Percentiles rank a stretch among this genome's conserved stretches.
Conservation (phyloP, 2,113 vertebrate genomes). For the Ammodramus savannarum region DNA sequence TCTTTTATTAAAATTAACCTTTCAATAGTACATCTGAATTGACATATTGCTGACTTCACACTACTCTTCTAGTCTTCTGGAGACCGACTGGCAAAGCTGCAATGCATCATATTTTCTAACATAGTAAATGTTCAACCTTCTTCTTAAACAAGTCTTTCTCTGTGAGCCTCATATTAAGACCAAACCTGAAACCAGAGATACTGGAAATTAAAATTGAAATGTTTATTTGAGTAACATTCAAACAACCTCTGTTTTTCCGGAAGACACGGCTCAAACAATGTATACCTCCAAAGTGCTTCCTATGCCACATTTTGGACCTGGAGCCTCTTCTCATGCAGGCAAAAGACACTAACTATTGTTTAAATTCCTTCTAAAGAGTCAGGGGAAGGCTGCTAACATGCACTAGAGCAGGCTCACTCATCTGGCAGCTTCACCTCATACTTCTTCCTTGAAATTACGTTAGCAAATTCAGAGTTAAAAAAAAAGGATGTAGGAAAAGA, state of each 20-base stretch:
- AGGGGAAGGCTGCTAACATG: neutral
- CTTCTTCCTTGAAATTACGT: neutral
- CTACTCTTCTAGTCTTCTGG: neutral
- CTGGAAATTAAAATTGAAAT: neutral
- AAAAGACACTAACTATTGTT: neutral
- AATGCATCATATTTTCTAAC: neutral
- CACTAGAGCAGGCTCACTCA: neutral
- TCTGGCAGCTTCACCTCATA: neutral
- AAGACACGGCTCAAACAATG: neutral
- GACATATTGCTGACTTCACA: neutral
- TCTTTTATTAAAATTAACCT: slow-evolving; percentile 10
- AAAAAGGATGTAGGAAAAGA: neutral
- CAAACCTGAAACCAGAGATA: neutral
- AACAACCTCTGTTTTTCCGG: neutral
- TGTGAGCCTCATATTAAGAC: neutral
- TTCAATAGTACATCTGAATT: neutral
- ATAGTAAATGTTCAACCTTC: neutral
- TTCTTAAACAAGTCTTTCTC: neutral
- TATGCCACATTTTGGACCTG: neutral
- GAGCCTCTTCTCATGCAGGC: neutral
- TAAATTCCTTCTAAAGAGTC: neutral
- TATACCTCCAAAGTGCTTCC: neutral
- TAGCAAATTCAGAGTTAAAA: neutral
- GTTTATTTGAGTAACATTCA: neutral
- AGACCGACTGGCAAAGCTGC: neutral